A percentile compares a stretch with the other conserved stretches of the same genome.
These are phyloP conservation scores for Corynorhinus townsendii DNA, from an alignment of 2,113 vertebrate genomes.

Conservation along the genomic window DNA sequence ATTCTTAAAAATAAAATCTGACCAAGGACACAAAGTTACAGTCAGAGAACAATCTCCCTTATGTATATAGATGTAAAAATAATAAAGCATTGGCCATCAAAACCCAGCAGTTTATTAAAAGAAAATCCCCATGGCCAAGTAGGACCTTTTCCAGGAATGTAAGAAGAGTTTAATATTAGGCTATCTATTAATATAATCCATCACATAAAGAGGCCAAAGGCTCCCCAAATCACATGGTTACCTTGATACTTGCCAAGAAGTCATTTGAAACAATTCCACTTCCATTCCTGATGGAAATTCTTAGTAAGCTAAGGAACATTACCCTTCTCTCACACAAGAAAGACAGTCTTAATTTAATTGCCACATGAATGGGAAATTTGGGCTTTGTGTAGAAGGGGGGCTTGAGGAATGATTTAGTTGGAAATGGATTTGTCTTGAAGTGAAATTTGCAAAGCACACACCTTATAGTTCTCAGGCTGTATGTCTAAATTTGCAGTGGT, in stretches of 20 bases:
- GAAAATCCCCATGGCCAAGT: conserved; percentile 60
- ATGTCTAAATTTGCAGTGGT: not conserved
- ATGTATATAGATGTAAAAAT: conserved; percentile 52
- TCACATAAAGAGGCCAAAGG: conserved; percentile 53
- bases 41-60: conserved; percentile 10
- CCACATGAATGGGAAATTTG: not conserved
- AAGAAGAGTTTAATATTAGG: conserved; percentile 57
- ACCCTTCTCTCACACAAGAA: conserved; percentile 4
- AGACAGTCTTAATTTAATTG: not conserved
- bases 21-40: conserved; percentile 26
- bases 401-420: not conserved
- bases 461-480: not conserved
- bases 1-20: conserved; percentile 38
- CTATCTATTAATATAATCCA: conserved; percentile 66
- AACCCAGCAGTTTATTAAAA: conserved; percentile 62
- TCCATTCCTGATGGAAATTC: conserved; percentile 27
- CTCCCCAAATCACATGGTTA: conserved; percentile 20
- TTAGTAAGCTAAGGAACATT: not conserved
- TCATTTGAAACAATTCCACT: not conserved
- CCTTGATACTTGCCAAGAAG: conserved; percentile 31
- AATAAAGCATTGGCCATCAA: conserved; percentile 47
- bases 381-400: not conserved
- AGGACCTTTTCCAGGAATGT: conserved; percentile 55
- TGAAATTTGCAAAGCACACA: not conserved
- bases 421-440: conserved; percentile 15